Base-by-base conservation (phyloP, 2,113 vertebrate genomes). In the Emydura subglobosa region DNA sequence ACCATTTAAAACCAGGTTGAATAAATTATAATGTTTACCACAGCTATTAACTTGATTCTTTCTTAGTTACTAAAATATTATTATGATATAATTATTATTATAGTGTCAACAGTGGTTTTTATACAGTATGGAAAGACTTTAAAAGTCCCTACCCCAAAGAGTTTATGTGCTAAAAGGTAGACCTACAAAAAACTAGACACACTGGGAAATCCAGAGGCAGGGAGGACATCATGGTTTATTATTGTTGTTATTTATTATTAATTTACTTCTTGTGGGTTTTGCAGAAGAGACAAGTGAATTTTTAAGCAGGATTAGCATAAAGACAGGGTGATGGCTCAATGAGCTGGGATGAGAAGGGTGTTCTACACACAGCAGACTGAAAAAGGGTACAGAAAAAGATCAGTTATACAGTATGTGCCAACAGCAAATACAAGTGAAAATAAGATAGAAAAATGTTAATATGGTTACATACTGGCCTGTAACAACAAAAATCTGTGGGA, bases 21-120 rank as follows among this genome's bases (percentile, higher is more conserved):
- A 94, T 79, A 83, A 79, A 90, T 94, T 86, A 87, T 96, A 93
- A 91, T 90, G 12, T 59, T 11, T 90, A n/a, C 57, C 88, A 82
- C 74, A 81, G 76, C 50, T 90, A 44, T 92, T 94, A 94, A 85
- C 50, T 74, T 11, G 47, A 65, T 89, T 83, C 87, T 94, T 83
- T 89, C 68, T 87, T 90, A 82, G 85, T 90, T 96, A 74, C n/a
- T 59, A 39, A 95, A 91, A 86, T 90, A 95, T 87, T 93, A 68
- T 59, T 90, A 6, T 79, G 57, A 85, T 91, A 53, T 3, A 65
- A 47, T 93, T 84, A 91, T 78, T 93, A 91, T 6, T 79, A 82
- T 80, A 85, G 49, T 78, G 19, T n/a, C 65, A 72, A 22, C n/a
- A 72, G n/a, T 39, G 65, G 34, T 9, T 72, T 72, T 39, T 72